Evolutionary conservation across 2,797 vertebrate genomes (phyloP).

Genomic region (Masticophis lateralis): DNA sequence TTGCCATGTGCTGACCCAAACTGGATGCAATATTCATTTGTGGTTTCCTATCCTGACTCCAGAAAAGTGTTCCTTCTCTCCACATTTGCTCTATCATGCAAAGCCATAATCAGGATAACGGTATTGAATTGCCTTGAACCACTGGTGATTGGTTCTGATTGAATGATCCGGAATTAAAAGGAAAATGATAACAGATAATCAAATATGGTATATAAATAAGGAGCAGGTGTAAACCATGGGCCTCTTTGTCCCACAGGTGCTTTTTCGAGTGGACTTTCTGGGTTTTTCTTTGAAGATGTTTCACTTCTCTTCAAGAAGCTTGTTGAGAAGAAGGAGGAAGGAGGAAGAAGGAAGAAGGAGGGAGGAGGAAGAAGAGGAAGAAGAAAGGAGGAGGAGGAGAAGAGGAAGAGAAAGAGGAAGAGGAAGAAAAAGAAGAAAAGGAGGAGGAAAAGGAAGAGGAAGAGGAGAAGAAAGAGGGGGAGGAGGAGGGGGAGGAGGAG

Average conservation of each 20-base stretch:
- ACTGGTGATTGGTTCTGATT: background rate
- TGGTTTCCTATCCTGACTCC: background rate
- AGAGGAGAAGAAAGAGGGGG: fast-evolving
- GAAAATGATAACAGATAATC: background rate
- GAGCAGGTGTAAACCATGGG: conserved; percentile 19
- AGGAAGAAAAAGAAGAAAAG: too few relatives aligned
- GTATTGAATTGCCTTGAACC: background rate
- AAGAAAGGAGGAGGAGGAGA: too few relatives aligned
- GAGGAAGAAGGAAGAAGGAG: too few relatives aligned
- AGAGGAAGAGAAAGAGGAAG: too few relatives aligned
- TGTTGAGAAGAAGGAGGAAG: too few relatives aligned
- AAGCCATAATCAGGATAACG: background rate
- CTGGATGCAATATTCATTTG: background rate
- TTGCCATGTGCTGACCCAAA: background rate
- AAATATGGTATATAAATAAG: conserved; percentile 21
- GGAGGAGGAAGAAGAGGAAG: fast-evolving
- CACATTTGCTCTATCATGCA: background rate
- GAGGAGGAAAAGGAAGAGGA: too few relatives aligned
- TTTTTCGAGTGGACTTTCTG: too few relatives aligned
- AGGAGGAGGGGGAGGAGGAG: too few relatives aligned
- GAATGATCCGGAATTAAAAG: background rate
- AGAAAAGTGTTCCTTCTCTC: background rate
- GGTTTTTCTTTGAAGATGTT: too few relatives aligned
- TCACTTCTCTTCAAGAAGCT: too few relatives aligned
- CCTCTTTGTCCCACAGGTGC: too few relatives aligned